Conservation (phyloP, 2,888 invertebrate genomes). For the Agonum fuliginosum region DNA sequence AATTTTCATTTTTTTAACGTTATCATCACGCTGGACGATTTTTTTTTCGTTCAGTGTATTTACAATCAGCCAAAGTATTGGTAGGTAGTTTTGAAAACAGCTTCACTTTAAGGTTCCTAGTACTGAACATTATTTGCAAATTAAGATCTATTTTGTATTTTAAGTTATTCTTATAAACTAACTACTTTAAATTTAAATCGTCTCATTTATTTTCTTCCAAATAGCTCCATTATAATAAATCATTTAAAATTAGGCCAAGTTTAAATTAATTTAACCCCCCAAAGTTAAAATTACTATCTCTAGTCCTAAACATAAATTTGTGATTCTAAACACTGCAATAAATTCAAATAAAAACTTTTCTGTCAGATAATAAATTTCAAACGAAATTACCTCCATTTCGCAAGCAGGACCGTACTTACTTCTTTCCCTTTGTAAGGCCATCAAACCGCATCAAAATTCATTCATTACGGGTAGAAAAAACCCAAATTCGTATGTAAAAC, state of each 20-base stretch:
- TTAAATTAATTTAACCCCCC: background rate
- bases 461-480: slow-evolving; percentile 32
- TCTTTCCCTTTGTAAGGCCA: background rate
- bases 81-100: too few relatives aligned
- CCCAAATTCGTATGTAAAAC: slow-evolving; percentile 37
- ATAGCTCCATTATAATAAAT: slow-evolving; percentile 10
- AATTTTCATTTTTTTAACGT: background rate
- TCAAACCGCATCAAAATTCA: slow-evolving; percentile 33
- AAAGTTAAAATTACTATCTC: slow-evolving; percentile 9
- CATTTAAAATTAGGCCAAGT: background rate
- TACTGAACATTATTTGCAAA: too few relatives aligned
- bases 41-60: too few relatives aligned
- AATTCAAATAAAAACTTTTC: slow-evolving; percentile 36
- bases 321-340: slow-evolving; percentile 35
- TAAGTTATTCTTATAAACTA: too few relatives aligned
- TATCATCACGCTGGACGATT: too few relatives aligned
- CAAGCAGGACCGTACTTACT: slow-evolving; percentile 11
- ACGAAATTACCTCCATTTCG: slow-evolving; percentile 15
- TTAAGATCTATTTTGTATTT: too few relatives aligned
- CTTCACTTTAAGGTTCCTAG: too few relatives aligned
- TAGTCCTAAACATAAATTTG: slow-evolving; percentile 27
- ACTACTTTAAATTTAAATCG: too few relatives aligned
- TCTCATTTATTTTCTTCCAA: background rate
- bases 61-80: too few relatives aligned
- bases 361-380: slow-evolving; percentile 21